These are phyloP conservation scores for Podarcis muralis DNA, from an alignment of 2,113 vertebrate species.

Conservation along the genomic window DNA sequence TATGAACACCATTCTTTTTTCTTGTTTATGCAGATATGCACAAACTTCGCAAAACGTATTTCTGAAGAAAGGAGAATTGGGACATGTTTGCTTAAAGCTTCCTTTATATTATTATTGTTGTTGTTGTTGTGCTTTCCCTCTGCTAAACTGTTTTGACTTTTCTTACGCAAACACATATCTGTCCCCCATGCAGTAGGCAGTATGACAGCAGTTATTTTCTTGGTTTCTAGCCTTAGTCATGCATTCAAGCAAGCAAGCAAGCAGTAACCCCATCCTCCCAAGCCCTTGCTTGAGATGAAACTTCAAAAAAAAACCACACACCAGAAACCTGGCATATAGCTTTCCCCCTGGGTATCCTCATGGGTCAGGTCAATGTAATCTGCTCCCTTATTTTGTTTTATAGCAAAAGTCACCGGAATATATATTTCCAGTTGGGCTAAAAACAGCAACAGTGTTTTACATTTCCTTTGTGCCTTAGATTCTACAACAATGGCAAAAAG, in stretches of 20 bases:
- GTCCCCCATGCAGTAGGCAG: neutral
- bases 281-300: neutral
- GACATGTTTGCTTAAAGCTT: neutral
- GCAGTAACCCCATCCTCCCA: neutral
- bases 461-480: neutral
- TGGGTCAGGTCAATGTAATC: neutral
- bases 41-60: neutral
- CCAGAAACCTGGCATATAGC: neutral
- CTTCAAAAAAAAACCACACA: neutral
- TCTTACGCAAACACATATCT: neutral
- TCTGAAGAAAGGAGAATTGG: neutral
- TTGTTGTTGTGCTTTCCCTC: neutral
- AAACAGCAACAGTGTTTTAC: neutral
- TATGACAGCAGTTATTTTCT: neutral
- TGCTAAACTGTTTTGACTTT: neutral
- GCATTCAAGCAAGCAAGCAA: neutral
- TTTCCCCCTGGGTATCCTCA: neutral
- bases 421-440: neutral
- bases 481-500: neutral
- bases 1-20: neutral
- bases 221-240: neutral
- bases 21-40: neutral
- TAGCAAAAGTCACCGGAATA: neutral
- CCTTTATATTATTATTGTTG: neutral
- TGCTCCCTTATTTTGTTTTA: neutral